Evolutionary conservation across 2,113 vertebrate species (phyloP).

Genomic region (Melanerpes formicivorus): DNA sequence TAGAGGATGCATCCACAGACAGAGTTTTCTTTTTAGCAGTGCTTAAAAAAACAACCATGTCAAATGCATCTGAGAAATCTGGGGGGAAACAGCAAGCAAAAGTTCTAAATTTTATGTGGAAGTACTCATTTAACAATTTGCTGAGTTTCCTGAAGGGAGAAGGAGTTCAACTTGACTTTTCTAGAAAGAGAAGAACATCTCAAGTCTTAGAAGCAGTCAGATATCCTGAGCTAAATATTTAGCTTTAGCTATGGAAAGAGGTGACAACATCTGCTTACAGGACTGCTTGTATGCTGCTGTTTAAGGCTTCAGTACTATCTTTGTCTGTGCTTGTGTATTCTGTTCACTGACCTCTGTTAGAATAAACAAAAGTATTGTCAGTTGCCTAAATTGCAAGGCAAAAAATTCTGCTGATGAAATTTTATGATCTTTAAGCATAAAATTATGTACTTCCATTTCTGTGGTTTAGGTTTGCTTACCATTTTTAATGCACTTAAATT

Average conservation of each 20-base stretch:
- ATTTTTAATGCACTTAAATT: background rate
- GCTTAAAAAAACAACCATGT: background rate
- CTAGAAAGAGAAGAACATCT: background rate
- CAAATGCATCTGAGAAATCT: background rate
- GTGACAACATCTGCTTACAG: background rate
- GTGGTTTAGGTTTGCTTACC: background rate
- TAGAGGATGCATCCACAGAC: background rate
- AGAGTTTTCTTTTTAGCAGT: background rate
- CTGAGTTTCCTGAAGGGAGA: background rate
- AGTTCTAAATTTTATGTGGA: background rate
- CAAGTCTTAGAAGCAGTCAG: background rate
- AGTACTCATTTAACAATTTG: background rate
- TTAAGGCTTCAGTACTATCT: background rate
- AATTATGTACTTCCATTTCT: background rate
- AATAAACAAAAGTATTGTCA: background rate
- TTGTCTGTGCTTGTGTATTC: background rate
- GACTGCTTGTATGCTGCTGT: background rate
- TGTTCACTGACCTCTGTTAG: background rate
- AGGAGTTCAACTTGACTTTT: background rate
- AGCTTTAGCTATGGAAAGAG: background rate
- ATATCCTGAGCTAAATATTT: background rate
- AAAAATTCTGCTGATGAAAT: background rate
- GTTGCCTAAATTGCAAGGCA: background rate
- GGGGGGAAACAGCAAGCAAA: background rate
- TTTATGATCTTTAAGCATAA: background rate